Percentiles rank a stretch among this genome's conserved stretches.
Evolutionary conservation across 2,113 vertebrate genomes (phyloP).

Genomic region (Hippoglossus stenolepis): DNA sequence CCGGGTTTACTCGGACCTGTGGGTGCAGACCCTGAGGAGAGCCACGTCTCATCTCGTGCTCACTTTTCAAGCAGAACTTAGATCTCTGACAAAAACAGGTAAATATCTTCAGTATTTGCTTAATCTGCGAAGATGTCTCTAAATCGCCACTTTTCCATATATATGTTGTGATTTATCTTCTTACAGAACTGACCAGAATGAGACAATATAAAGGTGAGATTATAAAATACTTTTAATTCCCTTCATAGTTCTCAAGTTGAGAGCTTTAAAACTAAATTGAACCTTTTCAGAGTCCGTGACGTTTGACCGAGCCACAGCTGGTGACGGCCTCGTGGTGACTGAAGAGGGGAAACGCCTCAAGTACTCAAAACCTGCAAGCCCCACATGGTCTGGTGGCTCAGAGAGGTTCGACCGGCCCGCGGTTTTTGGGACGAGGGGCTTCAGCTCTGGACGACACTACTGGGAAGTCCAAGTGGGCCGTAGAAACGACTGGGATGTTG

Average conservation of each 20-base stretch:
- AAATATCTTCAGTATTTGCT: neutral
- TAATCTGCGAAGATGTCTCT: neutral
- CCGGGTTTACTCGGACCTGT: constrained; percentile 67
- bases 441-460: constrained; percentile 74
- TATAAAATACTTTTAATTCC: too few species aligned
- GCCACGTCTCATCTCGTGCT: constrained; percentile 53
- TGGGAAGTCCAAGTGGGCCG: constrained; percentile 74
- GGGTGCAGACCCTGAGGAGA: constrained; percentile 67
- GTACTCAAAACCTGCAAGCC: neutral
- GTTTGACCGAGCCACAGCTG: constrained; percentile 52
- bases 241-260: too few species aligned
- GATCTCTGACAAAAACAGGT: constrained; percentile 46
- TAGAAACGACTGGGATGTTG: constrained; percentile 78
- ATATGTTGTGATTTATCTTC: neutral
- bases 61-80: constrained; percentile 36
- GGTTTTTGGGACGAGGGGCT: constrained; percentile 68
- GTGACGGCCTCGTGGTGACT: constrained; percentile 31
- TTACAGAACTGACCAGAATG: constrained; percentile 67
- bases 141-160: neutral
- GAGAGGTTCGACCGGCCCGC: constrained; percentile 52
- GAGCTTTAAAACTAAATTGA: neutral
- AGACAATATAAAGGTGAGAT: constrained; percentile 65
- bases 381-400: rapidly evolving
- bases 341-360: constrained; percentile 39
- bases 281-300: constrained; percentile 47